Evolutionary conservation across 2,888 invertebrate genomes (phyloP).

Genomic region (Ophion costatus): DNA sequence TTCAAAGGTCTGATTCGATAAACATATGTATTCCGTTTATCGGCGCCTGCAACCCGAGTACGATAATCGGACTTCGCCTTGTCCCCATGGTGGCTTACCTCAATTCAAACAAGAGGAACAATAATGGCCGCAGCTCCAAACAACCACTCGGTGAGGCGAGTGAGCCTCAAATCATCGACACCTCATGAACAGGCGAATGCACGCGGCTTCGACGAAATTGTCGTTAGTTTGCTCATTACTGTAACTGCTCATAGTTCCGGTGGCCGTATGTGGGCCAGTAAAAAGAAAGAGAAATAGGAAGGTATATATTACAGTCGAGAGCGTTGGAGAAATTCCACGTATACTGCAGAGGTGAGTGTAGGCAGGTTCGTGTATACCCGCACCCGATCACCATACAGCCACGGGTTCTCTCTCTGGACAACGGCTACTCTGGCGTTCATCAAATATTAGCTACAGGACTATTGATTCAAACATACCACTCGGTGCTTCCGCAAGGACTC

Average conservation of each 20-base stretch:
- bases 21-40: neutral
- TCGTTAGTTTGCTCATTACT: conserved; percentile 56
- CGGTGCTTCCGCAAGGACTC: conserved; percentile 3
- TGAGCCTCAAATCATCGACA: neutral
- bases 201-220: conserved; percentile 39
- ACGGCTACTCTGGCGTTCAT: conserved; percentile 7
- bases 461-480: neutral
- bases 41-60: neutral
- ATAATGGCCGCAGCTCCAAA: conserved; percentile 43
- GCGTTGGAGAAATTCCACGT: neutral
- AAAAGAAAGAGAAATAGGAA: neutral
- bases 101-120: conserved; percentile 54
- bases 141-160: conserved; percentile 31
- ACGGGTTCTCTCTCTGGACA: neutral
- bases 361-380: neutral
- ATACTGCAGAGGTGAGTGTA: neutral
- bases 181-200: conserved; percentile 51
- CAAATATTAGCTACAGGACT: conserved; percentile 16
- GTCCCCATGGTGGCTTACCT: conserved; percentile 31
- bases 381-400: conserved; percentile 17
- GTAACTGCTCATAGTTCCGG: conserved; percentile 26
- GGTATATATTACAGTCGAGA: neutral
- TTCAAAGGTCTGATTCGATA: conserved; percentile 1
- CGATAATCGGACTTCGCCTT: conserved; percentile 25
- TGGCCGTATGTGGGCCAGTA: neutral